A percentile compares a stretch with the other conserved stretches of the same genome.
phyloP scores from a whole-genome alignment of 2,888 invertebrate genomes.

The Tubulanus polymorphus region DNA sequence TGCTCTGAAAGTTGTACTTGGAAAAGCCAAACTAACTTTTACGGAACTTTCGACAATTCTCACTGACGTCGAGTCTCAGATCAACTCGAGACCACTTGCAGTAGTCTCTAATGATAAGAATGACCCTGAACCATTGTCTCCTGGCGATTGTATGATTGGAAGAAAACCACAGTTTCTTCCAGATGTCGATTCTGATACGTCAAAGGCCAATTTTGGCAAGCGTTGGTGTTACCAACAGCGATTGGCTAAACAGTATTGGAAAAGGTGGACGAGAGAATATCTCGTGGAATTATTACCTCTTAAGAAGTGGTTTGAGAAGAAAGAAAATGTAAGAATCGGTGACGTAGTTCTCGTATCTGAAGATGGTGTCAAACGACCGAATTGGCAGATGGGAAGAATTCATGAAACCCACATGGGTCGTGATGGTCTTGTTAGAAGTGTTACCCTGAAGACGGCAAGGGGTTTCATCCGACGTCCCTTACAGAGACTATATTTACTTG shows the following conservation, averaged over 20 bases:
- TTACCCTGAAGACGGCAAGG: neutral
- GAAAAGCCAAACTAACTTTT: neutral
- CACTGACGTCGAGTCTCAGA: neutral
- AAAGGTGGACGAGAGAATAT: neutral
- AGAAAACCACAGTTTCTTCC: neutral
- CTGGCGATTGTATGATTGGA: neutral
- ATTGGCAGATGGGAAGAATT: neutral
- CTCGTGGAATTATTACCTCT: neutral
- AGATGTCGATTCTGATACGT: neutral
- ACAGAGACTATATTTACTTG: neutral
- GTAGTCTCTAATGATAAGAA: neutral
- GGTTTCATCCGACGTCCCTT: neutral
- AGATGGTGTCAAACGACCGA: neutral
- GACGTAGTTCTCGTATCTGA: neutral
- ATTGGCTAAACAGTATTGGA: neutral
- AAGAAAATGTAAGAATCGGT: neutral
- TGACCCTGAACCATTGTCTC: neutral
- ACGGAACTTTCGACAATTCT: neutral
- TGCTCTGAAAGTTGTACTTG: neutral
- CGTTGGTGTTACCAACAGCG: neutral
- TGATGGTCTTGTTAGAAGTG: neutral
- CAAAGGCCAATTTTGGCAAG: neutral
- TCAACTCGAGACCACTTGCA: neutral
- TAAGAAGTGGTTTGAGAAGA: neutral
- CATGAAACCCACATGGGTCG: neutral